Base-by-base conservation (phyloP, 2,113 vertebrate species). In the Nothocercus nigrocapillus region DNA sequence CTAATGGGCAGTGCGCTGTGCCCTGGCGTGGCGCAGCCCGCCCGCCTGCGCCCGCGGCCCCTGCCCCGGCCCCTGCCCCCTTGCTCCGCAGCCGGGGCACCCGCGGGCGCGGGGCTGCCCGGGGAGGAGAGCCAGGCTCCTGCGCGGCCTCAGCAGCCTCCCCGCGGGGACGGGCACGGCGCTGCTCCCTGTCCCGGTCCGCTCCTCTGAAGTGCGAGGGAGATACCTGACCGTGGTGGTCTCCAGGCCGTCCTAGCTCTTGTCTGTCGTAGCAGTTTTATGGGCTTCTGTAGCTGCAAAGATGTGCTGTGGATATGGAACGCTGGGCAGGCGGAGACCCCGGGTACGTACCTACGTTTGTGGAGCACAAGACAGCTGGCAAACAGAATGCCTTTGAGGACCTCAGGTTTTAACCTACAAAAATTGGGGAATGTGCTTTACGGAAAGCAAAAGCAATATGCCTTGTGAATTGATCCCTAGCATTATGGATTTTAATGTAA, bases 151-250 rank as follows among this genome's bases (percentile, higher is more conserved):
- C 22, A 3, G 42, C 6, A 53, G 36, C 54, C 47, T 81, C 49
- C 62, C 27, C 45, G 24, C 27, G 38, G 27, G 9, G 15, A 13
- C n/a, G 24, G 45, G 56, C 40, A 36, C 28, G 24, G 14, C 51
- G 74, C 51, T 82, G 42, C 56, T 45, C 22, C 32, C 0, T 0
- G 54, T 30, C 51, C 62, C 34, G 68, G 7, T 45, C 79, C 22
- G 11, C 15, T 80, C 54, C 70, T 80, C 67, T 2, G 2, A 51
- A 44, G 27, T 45, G 47, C 12, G 11, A 24, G 47, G 38, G 18
- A 21, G 63, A 1, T 20, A 63, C 40, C 36, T 79, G 56, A 79
- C 59, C 45, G 25, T 1, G 2, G 20, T 63, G 40, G 14, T 47
- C 13, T 94, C 34, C 34, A 79, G 63, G 61, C 30, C 17, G 34